Evolutionary conservation across 2,888 invertebrate genomes (phyloP).

Genomic region (Saturnia japonica): DNA sequence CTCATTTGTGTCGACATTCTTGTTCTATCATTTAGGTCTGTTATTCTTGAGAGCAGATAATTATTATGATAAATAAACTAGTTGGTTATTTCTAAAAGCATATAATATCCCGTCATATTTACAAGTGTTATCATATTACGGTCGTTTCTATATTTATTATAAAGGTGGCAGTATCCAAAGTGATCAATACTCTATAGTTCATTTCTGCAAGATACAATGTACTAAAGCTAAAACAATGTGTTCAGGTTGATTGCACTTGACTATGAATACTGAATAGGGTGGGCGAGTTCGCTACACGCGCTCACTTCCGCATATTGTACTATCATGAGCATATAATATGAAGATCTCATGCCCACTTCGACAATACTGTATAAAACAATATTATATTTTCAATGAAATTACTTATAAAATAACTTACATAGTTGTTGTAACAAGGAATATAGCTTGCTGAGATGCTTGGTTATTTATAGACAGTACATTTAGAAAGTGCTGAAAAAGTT

Average conservation of each 20-base stretch:
- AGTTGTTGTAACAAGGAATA: too few species aligned
- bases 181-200: neutral
- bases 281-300: slow-evolving; percentile 51
- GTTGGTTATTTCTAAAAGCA: neutral
- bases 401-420: too few species aligned
- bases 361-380: neutral
- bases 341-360: neutral
- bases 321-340: slow-evolving; percentile 9
- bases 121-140: neutral
- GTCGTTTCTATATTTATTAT: neutral
- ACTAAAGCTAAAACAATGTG: slow-evolving; percentile 62
- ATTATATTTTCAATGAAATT: too few species aligned
- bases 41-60: neutral
- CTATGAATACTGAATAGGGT: slow-evolving; percentile 61
- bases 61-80: neutral
- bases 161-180: neutral
- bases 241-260: slow-evolving; percentile 75
- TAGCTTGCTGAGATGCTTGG: too few species aligned
- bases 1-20: too few species aligned
- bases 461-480: too few species aligned
- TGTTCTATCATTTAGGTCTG: neutral
- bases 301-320: slow-evolving; percentile 32
- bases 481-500: too few species aligned
- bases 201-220: slow-evolving; percentile 12
- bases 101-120: neutral